phyloP scores from a whole-genome alignment of 30 jellyfish, hydroid and myxozoan genomes.

The Turritopsis dohrnii region DNA sequence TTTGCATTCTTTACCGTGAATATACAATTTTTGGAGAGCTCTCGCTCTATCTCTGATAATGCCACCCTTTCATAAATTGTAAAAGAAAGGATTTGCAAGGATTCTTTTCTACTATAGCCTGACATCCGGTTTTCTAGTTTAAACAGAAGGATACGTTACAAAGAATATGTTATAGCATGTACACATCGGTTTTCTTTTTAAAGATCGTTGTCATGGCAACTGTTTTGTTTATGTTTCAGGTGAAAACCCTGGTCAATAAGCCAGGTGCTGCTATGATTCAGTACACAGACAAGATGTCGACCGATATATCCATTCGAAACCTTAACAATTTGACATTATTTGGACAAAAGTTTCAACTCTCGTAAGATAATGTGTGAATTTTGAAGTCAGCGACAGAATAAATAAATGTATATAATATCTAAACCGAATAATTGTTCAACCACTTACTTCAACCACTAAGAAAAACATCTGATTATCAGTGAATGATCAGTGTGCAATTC shows the following conservation, averaged over 20 bases:
- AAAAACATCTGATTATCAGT: too few species aligned
- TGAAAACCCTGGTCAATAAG: conserved; percentile 80
- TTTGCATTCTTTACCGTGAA: too few species aligned
- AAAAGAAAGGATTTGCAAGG: too few species aligned
- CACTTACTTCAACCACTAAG: too few species aligned
- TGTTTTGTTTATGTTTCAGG: conserved; percentile 33
- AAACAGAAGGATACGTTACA: not conserved
- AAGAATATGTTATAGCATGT: not conserved
- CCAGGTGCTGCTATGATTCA: conserved; percentile 98
- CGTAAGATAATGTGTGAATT: conserved; percentile 47
- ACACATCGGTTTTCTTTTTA: not conserved
- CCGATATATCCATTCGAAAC: conserved; percentile 92
- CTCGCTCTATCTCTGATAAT: too few species aligned
- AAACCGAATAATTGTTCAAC: too few species aligned
- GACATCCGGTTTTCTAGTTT: not conserved
- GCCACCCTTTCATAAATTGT: too few species aligned
- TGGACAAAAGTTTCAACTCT: conserved; percentile 84
- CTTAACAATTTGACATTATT: conserved; percentile 88
- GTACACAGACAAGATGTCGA: conserved; percentile 97
- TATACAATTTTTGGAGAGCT: too few species aligned
- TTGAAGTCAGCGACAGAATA: not conserved
- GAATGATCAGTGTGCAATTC: not conserved
- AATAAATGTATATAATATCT: too few species aligned
- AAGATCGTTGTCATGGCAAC: too few species aligned
- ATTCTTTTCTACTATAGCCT: not conserved